Percentiles rank a stretch among this genome's conserved stretches.
phyloP scores from a whole-genome alignment of 1,140 invertebrate species.

The Rhagoletis zephyria region DNA sequence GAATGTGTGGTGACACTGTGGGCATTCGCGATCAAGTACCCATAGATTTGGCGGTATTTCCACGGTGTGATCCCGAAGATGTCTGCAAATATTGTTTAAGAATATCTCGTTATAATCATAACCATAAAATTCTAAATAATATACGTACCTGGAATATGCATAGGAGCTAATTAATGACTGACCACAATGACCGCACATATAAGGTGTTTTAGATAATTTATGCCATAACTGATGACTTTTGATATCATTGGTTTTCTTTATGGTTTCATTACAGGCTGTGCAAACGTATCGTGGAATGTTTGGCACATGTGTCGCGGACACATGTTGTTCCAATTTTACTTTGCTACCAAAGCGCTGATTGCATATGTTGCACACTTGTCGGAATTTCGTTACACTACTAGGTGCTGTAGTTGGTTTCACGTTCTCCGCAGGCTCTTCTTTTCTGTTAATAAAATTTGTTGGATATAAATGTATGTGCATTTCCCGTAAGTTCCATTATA shows the following conservation, averaged over 20 bases:
- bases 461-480: too few species aligned
- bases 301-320: slow-evolving; percentile 61
- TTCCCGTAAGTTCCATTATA: too few species aligned
- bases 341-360: slow-evolving; percentile 64
- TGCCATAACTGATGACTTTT: slow-evolving; percentile 71
- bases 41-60: slow-evolving; percentile 60
- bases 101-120: not conserved
- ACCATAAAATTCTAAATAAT: slow-evolving; percentile 11
- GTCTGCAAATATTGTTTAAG: slow-evolving; percentile 56
- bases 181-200: slow-evolving; percentile 65
- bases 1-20: slow-evolving; percentile 66
- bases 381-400: slow-evolving; percentile 20
- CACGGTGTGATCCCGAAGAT: slow-evolving; percentile 64
- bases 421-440: slow-evolving; percentile 61
- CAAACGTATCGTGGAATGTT: slow-evolving; percentile 65
- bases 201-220: slow-evolving; percentile 70
- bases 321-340: slow-evolving; percentile 64
- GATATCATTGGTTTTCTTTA: slow-evolving; percentile 65
- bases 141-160: slow-evolving; percentile 59
- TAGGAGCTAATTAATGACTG: slow-evolving; percentile 62
- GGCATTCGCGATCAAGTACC: slow-evolving; percentile 67
- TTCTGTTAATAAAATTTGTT: slow-evolving; percentile 57
- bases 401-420: slow-evolving; percentile 19
- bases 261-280: slow-evolving; percentile 67
- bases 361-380: slow-evolving; percentile 64